Evolutionary conservation across 2,797 vertebrate species (phyloP).

Genomic region (Lagorchestes hirsutus): DNA sequence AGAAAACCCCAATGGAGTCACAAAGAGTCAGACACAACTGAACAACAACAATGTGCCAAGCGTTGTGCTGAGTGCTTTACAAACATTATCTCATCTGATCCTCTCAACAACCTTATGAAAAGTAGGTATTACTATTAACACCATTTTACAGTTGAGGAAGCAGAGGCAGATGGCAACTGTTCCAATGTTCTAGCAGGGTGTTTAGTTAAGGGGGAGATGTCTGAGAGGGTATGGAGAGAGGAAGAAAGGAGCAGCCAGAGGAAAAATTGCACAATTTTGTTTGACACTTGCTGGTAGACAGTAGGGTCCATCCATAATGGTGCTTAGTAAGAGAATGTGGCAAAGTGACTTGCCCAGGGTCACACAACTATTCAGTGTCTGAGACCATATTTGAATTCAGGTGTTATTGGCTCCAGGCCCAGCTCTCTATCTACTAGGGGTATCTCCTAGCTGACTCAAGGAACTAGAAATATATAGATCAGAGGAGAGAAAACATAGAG

Average conservation of each 20-base stretch:
- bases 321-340: not conserved
- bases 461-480: not conserved
- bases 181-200: not conserved
- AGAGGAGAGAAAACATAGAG: not conserved
- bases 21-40: not conserved
- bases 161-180: not conserved
- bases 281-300: not conserved
- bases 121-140: not conserved
- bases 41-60: too few relatives aligned
- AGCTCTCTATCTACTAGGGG: not conserved
- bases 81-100: not conserved
- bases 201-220: not conserved
- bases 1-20: not conserved
- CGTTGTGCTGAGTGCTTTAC: not conserved
- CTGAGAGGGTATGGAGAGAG: not conserved
- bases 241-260: not conserved
- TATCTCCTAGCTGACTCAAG: not conserved
- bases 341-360: not conserved
- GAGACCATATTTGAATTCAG: not conserved
- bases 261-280: not conserved
- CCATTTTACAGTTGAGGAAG: not conserved
- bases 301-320: not conserved
- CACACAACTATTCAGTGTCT: not conserved
- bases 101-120: not conserved
- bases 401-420: not conserved